Evolutionary conservation across 2,888 invertebrate genomes (phyloP), one percentile per base, ranked within the genome.

Genomic region (Acleris literana): DNA sequence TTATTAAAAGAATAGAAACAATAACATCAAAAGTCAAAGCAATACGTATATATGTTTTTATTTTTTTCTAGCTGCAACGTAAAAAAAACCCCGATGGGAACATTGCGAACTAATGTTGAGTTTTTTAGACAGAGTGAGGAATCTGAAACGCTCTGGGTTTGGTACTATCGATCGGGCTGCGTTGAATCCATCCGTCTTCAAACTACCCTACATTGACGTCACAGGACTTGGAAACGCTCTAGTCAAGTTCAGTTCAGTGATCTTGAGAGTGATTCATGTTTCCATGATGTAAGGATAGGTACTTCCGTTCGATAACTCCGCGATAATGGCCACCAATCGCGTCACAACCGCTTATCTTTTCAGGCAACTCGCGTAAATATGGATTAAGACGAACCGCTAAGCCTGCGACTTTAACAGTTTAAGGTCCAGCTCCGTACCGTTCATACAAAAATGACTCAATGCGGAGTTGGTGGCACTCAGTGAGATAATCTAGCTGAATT

Each of bases 241-340:
- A 57, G 25, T 25, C 52, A 33, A 29, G 56, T 56, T 51, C 44
- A 51, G 55, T 54, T 65, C 51, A 61, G 55, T 29, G 43, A 65
- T 60, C 65, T 60, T 65, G 55, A 49, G 43, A 25, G 49, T 55
- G 62, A 48, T 55, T 55, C 54, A 55, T 65, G 60, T 60, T 16
- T 55, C 64, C 60, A 43, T 49, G 33, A 64, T 58, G 46, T 58
- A 63, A 59, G 64, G 44, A 55, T 20, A 33, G 33, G 33, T 9
- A 46, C 43, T 61, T 51, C 60, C 65, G 65, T 56, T 22, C 39
- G 65, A 65, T 65, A 65, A 56, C n/a, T 60, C 25, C 16, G 55
- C 49, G n/a, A 65, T 65, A 61, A 54, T 65, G 25, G 5, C 51
- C 29, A 44, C 55, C 60, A 56, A 65, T 60, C 44, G 60, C 60